Conservation (phyloP, 2,888 invertebrate genomes). For the Trissonchulus sp. region DNA sequence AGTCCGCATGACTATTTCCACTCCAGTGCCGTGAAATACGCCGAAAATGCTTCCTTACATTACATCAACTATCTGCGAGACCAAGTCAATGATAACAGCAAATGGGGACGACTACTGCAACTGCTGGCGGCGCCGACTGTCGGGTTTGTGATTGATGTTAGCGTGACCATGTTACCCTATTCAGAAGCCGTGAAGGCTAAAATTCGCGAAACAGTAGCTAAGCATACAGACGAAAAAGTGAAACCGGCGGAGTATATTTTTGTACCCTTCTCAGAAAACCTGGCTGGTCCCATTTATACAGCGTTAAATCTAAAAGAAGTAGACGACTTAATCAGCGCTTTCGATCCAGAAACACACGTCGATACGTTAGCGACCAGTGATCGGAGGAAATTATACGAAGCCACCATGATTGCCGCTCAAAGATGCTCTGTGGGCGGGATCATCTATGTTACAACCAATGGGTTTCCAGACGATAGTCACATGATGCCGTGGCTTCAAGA, state of each 20-base stretch:
- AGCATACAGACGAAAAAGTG: background rate
- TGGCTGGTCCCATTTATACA: background rate
- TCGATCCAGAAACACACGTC: background rate
- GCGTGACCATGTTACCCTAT: background rate
- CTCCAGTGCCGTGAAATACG: background rate
- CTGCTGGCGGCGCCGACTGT: background rate
- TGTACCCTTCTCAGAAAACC: background rate
- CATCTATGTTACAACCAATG: conserved; percentile 15
- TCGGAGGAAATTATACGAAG: background rate
- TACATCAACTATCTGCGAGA: conserved; percentile 12
- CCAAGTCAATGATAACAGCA: conserved; percentile 3
- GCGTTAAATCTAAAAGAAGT: background rate
- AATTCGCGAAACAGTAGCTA: background rate
- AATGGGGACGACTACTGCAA: conserved; percentile 9
- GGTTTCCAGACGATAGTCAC: conserved; percentile 2
- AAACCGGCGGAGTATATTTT: background rate
- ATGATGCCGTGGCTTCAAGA: conserved; percentile 12
- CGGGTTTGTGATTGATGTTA: background rate
- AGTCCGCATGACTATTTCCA: conserved; percentile 11
- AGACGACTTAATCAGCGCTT: background rate
- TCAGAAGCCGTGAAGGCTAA: background rate
- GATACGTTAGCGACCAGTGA: background rate
- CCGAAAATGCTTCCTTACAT: conserved; percentile 1
- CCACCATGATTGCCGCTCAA: conserved; percentile 12
- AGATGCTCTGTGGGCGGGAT: background rate